phyloP scores from a whole-genome alignment of 2,113 vertebrate species.

The Cranoglanis bouderius region DNA sequence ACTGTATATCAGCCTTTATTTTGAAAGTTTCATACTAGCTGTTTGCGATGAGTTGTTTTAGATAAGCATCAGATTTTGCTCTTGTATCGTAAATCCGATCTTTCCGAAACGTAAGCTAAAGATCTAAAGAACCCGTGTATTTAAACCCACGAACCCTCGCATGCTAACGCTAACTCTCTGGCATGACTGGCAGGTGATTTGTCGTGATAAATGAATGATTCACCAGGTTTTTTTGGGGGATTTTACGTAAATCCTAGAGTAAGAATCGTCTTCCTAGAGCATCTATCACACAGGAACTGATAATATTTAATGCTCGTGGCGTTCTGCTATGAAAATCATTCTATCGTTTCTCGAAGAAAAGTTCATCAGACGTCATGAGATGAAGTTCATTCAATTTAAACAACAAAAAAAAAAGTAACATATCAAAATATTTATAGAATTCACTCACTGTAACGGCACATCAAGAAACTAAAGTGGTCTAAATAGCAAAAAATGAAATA shows the following conservation, averaged over 20 bases:
- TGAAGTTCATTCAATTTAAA: conserved; percentile 42
- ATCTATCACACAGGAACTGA: neutral
- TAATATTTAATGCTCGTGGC: neutral
- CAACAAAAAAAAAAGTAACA: neutral
- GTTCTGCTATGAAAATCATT: neutral
- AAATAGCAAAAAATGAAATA: conserved; percentile 65
- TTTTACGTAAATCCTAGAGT: neutral
- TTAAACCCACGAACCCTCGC: too few relatives aligned
- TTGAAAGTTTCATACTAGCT: neutral
- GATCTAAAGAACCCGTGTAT: too few relatives aligned
- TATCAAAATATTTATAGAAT: conserved; percentile 68
- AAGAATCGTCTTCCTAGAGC: neutral
- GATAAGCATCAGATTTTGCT: neutral
- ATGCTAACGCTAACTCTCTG: conserved; percentile 18
- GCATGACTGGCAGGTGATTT: neutral
- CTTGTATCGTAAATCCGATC: neutral
- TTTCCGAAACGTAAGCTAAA: neutral
- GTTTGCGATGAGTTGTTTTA: neutral
- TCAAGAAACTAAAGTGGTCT: conserved; percentile 64
- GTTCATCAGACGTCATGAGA: conserved; percentile 38
- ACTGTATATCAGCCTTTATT: neutral
- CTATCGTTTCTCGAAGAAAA: neutral
- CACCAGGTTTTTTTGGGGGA: neutral
- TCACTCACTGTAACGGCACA: conserved; percentile 64
- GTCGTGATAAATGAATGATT: neutral